A percentile compares a stretch with the other conserved stretches of the same genome.
phyloP scores from a whole-genome alignment of 2,888 invertebrate species.

The Andricus quercusramuli region DNA sequence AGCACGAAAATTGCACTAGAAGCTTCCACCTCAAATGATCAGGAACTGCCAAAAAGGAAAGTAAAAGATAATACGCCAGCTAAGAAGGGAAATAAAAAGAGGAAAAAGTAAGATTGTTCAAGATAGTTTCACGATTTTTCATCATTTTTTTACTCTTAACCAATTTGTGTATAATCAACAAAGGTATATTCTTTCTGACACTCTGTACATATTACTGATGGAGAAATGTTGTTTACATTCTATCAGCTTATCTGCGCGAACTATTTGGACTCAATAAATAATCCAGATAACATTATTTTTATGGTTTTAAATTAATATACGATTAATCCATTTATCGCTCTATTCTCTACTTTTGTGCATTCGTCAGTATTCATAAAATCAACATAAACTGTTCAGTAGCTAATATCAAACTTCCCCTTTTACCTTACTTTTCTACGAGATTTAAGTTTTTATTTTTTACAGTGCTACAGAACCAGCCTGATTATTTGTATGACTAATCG shows the following conservation, averaged over 20 bases:
- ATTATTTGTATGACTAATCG: neutral
- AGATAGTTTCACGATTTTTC: slow-evolving; percentile 9
- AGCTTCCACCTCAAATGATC: neutral
- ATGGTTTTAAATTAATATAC: neutral
- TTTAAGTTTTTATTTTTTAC: neutral
- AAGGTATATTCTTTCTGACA: slow-evolving; percentile 1
- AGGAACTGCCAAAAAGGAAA: slow-evolving; percentile 42
- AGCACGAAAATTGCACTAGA: neutral
- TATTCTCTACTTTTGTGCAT: neutral
- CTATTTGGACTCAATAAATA: slow-evolving; percentile 24
- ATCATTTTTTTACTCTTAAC: slow-evolving; percentile 11
- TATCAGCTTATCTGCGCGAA: neutral
- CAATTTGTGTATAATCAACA: neutral
- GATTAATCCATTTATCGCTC: neutral
- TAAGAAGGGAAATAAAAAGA: slow-evolving; percentile 36
- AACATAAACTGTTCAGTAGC: neutral
- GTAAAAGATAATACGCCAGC: neutral
- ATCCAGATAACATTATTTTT: slow-evolving; percentile 11
- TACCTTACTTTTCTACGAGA: slow-evolving; percentile 15
- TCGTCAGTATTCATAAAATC: neutral
- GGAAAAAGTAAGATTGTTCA: slow-evolving; percentile 20
- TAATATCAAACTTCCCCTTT: neutral
- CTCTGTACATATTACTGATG: slow-evolving; percentile 18
- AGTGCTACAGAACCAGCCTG: neutral
- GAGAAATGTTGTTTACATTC: slow-evolving; percentile 3